phyloP scores from a whole-genome alignment of 2,888 invertebrate species.

The Drosophila leonis region DNA sequence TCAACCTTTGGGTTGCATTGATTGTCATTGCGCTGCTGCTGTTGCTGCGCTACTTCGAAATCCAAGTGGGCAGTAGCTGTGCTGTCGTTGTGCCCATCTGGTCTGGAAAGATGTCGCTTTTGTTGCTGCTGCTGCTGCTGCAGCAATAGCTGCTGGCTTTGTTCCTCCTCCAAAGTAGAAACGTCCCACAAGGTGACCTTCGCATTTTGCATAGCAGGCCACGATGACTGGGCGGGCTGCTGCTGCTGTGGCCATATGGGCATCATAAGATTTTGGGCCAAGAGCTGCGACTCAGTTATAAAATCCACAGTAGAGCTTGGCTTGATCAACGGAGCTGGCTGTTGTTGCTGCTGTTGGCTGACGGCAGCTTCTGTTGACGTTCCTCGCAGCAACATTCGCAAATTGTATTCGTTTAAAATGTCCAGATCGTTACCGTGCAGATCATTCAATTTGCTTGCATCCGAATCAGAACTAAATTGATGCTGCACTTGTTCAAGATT shows the following conservation, averaged over 20 bases:
- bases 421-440: conserved; percentile 57
- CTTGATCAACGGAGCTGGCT: conserved; percentile 13
- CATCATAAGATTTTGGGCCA: conserved; percentile 69
- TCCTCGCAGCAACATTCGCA: conserved; percentile 77
- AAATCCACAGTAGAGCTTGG: conserved; percentile 61
- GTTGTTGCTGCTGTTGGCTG: conserved; percentile 35
- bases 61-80: conserved; percentile 7
- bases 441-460: conserved; percentile 34
- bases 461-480: conserved; percentile 17
- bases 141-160: conserved; percentile 52
- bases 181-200: conserved; percentile 76
- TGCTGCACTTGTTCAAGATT: conserved; percentile 21
- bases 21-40: conserved; percentile 11
- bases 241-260: conserved; percentile 72
- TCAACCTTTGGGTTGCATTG: conserved; percentile 12
- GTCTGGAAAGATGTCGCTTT: conserved; percentile 2
- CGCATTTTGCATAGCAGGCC: conserved; percentile 46
- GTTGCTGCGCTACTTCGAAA: conserved; percentile 18
- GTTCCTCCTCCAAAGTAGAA: conserved; percentile 64
- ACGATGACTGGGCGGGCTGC: conserved; percentile 45
- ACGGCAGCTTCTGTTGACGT: conserved; percentile 18
- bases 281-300: conserved; percentile 68
- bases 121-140: conserved; percentile 53
- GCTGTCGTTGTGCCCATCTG: conserved; percentile 13
- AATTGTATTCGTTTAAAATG: conserved; percentile 78